phyloP scores from a whole-genome alignment of 2,113 vertebrate genomes.

The Brachirus orientalis region DNA sequence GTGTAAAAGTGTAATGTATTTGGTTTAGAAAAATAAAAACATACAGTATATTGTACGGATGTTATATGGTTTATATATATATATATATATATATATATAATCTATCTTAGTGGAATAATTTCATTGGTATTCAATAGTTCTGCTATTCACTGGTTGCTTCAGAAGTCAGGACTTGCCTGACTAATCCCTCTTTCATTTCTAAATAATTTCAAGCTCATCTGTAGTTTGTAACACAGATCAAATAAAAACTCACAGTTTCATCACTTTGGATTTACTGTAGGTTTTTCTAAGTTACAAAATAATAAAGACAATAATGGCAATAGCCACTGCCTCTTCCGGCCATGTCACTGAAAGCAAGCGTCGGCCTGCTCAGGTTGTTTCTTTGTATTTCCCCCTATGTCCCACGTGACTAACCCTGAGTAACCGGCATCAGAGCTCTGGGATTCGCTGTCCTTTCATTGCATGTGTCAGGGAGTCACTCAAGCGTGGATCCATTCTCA shows the following conservation, averaged over 20 bases:
- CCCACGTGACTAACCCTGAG: constrained; percentile 62
- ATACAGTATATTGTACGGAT: no score
- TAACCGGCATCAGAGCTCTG: constrained; percentile 49
- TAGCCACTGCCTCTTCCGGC: constrained; percentile 5
- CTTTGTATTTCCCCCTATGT: constrained; percentile 44
- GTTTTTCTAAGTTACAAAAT: constrained; percentile 25
- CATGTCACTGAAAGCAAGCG: background rate
- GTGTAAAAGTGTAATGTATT: no score
- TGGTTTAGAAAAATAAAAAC: no score
- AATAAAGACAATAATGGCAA: background rate
- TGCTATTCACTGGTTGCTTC: background rate
- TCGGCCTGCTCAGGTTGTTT: constrained; percentile 47
- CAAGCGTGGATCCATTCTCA: constrained; percentile 57
- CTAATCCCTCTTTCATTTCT: background rate
- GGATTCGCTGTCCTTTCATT: constrained; percentile 61
- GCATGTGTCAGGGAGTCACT: constrained; percentile 59
- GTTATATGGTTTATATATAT: no score
- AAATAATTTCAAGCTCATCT: constrained; percentile 8
- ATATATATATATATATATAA: no score
- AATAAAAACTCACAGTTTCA: background rate
- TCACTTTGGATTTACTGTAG: background rate
- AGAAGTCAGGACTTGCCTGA: constrained; percentile 1
- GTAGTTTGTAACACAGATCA: background rate
- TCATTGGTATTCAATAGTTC: background rate
- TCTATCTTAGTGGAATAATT: no score